These are phyloP conservation scores for Cyanoderma ruficeps DNA, from an alignment of 2,113 vertebrate species.

Conservation along the genomic window DNA sequence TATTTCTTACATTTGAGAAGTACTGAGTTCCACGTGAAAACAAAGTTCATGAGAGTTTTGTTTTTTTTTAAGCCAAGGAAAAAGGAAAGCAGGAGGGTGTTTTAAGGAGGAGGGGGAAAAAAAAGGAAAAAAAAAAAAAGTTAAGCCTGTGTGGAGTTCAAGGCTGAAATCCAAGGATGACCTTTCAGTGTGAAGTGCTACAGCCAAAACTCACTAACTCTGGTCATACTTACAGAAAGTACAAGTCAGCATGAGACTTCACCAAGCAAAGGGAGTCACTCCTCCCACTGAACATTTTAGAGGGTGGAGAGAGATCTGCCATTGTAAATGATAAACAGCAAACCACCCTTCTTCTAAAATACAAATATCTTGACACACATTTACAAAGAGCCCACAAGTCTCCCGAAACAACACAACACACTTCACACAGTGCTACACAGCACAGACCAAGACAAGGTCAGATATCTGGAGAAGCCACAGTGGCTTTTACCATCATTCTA, in stretches of 20 bases:
- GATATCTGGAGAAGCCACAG: background rate
- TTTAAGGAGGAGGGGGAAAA: background rate
- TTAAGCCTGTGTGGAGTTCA: background rate
- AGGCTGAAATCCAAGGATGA: background rate
- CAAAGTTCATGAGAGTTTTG: background rate
- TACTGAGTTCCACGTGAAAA: background rate
- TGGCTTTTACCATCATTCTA: background rate
- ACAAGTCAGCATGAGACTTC: background rate
- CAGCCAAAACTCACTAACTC: background rate
- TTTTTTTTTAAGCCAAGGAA: background rate
- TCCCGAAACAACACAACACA: background rate
- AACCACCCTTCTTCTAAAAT: background rate
- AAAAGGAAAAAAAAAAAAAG: background rate
- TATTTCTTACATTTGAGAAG: conserved; percentile 13
- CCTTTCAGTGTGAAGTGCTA: background rate
- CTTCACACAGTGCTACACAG: background rate
- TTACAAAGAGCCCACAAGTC: background rate
- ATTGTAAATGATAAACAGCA: background rate
- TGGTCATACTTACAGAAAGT: background rate
- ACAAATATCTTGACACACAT: background rate
- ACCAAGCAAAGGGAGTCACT: background rate
- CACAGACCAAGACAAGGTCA: background rate
- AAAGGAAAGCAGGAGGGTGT: background rate
- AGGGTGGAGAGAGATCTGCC: background rate
- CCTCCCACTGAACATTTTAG: background rate